phyloP scores from a whole-genome alignment of 2,797 vertebrate species.

The Tragelaphus eurycerus region DNA sequence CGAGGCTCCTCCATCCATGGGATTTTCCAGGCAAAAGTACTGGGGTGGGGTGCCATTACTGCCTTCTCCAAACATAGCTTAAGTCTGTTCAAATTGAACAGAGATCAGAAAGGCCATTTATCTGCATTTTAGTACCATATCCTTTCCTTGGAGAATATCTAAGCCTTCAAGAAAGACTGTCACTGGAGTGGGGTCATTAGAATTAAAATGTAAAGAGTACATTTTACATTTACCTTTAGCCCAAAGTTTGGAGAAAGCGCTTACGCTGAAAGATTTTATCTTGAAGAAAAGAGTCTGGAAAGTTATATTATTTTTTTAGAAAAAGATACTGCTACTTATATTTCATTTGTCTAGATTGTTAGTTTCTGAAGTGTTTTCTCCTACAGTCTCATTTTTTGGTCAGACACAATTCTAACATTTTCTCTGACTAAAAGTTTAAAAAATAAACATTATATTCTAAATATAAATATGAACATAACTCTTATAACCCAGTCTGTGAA shows the following conservation, averaged over 20 bases:
- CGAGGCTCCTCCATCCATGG: too few species aligned
- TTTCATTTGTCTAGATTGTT: background rate
- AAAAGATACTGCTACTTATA: background rate
- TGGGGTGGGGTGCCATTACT: too few species aligned
- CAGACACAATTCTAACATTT: background rate
- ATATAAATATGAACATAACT: background rate
- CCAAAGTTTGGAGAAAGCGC: background rate
- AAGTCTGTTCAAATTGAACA: background rate
- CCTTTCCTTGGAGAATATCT: background rate
- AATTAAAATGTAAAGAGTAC: background rate
- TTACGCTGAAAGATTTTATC: background rate
- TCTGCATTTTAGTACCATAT: background rate
- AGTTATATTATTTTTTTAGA: background rate
- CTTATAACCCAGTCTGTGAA: background rate
- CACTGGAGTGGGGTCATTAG: background rate
- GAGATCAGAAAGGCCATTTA: background rate
- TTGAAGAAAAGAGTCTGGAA: background rate
- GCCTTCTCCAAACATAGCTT: background rate
- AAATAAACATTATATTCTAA: background rate
- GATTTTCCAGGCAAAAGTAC: too few species aligned
- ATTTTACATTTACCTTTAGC: background rate
- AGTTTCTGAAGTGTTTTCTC: background rate
- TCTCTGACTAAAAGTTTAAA: background rate
- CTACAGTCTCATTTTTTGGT: background rate
- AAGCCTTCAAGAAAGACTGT: background rate